phyloP scores from a whole-genome alignment of 2,797 vertebrate genomes.

The Channallabes apus region DNA sequence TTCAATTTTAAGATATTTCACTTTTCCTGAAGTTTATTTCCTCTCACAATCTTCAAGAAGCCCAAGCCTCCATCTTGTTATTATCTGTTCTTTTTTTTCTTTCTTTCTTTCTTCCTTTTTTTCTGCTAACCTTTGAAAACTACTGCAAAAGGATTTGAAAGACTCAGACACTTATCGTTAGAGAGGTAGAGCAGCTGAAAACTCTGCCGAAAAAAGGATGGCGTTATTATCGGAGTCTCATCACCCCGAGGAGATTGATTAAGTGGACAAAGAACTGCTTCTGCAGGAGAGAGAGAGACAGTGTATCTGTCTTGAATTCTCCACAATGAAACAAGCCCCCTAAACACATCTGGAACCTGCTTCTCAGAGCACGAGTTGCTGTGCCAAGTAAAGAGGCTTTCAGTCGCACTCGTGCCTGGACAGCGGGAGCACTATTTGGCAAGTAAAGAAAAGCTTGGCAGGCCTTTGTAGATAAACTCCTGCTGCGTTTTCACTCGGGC shows the following conservation, averaged over 20 bases:
- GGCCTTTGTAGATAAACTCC: slow-evolving; percentile 66
- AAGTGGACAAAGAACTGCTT: slow-evolving; percentile 50
- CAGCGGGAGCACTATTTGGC: slow-evolving; percentile 68
- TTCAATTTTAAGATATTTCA: neutral
- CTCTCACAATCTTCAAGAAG: neutral
- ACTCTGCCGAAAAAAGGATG: slow-evolving; percentile 43
- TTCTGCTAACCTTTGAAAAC: slow-evolving; percentile 5
- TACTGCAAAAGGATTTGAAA: slow-evolving; percentile 16
- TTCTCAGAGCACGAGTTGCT: slow-evolving; percentile 51
- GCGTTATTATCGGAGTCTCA: slow-evolving; percentile 44
- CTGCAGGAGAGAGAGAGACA: slow-evolving; percentile 29
- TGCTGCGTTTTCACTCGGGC: slow-evolving; percentile 73
- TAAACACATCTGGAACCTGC: slow-evolving; percentile 63
- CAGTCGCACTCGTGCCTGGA: slow-evolving; percentile 68
- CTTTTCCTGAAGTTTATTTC: neutral
- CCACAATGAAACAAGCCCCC: neutral
- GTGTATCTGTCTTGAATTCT: slow-evolving; percentile 41
- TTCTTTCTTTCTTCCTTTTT: neutral
- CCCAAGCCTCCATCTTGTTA: neutral
- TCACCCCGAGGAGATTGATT: slow-evolving; percentile 56
- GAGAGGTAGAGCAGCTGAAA: slow-evolving; percentile 41
- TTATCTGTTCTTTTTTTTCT: neutral
- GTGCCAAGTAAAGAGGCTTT: slow-evolving; percentile 63
- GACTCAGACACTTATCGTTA: slow-evolving; percentile 35
- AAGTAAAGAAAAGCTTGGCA: slow-evolving; percentile 67